A percentile compares a stretch with the other conserved stretches of the same genome.
Evolutionary conservation across 2,888 invertebrate genomes (phyloP).

Genomic region (Morinoia aosen): DNA sequence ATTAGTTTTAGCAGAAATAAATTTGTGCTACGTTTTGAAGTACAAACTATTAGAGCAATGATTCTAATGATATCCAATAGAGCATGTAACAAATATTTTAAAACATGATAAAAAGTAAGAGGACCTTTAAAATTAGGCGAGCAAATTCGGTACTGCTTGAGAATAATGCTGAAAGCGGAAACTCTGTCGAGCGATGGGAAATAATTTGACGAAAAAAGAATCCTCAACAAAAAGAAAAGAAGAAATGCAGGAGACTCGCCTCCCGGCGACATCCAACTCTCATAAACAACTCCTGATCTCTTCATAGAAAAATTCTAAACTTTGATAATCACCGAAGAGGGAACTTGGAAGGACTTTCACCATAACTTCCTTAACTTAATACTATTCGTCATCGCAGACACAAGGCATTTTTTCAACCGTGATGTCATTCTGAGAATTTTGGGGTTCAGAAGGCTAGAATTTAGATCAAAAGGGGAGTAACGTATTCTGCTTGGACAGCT

Average conservation of each 20-base stretch:
- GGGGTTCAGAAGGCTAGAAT: background rate
- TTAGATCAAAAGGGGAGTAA: background rate
- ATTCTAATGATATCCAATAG: too few relatives aligned
- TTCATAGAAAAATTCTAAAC: slow-evolving; percentile 41
- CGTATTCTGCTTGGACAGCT: background rate
- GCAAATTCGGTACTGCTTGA: too few relatives aligned
- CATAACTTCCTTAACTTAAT: slow-evolving; percentile 7
- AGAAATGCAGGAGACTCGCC: background rate
- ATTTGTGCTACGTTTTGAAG: background rate
- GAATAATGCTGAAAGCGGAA: background rate
- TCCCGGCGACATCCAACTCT: background rate
- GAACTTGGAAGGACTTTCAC: background rate
- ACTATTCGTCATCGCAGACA: slow-evolving; percentile 33
- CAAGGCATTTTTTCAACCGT: background rate
- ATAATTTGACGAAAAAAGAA: background rate
- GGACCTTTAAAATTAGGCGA: background rate
- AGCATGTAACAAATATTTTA: too few relatives aligned
- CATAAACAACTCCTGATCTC: slow-evolving; percentile 40
- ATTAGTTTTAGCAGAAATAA: background rate
- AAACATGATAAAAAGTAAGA: too few relatives aligned
- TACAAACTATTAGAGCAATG: background rate
- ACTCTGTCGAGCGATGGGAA: background rate
- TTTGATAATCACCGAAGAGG: slow-evolving; percentile 23
- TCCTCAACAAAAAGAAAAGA: background rate
- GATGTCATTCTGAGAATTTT: background rate